Evolutionary conservation across 2,797 vertebrate genomes (phyloP).

Genomic region (Crocodylus rhombifer): DNA sequence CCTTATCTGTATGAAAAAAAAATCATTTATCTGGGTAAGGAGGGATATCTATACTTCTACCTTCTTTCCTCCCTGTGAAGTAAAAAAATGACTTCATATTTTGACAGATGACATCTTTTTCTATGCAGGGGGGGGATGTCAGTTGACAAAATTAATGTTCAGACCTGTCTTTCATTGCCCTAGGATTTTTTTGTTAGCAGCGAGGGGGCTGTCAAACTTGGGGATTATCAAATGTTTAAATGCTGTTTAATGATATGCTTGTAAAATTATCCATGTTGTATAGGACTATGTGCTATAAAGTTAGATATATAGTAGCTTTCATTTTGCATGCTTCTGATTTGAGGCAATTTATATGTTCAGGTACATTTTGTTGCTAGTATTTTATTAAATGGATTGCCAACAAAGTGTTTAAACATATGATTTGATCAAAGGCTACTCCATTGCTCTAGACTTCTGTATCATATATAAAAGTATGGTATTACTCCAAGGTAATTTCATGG

Average conservation of each 20-base stretch:
- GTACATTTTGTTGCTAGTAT: neutral
- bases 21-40: neutral
- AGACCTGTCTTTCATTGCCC: neutral
- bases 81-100: neutral
- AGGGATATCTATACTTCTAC: neutral
- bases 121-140: neutral
- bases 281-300: neutral
- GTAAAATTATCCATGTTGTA: neutral
- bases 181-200: neutral
- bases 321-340: neutral
- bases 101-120: neutral
- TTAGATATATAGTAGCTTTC: neutral
- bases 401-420: neutral
- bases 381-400: neutral
- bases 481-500: neutral
- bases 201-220: neutral
- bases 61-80: neutral
- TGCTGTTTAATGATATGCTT: neutral
- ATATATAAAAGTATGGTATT: neutral
- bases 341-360: neutral
- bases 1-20: neutral
- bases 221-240: neutral
- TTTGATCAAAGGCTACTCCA: neutral
- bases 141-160: neutral
- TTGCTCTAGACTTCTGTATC: neutral